Evolutionary conservation across 2,888 invertebrate species (phyloP), one percentile per base, ranked within the genome.

Genomic region (Nysson spinosus): DNA sequence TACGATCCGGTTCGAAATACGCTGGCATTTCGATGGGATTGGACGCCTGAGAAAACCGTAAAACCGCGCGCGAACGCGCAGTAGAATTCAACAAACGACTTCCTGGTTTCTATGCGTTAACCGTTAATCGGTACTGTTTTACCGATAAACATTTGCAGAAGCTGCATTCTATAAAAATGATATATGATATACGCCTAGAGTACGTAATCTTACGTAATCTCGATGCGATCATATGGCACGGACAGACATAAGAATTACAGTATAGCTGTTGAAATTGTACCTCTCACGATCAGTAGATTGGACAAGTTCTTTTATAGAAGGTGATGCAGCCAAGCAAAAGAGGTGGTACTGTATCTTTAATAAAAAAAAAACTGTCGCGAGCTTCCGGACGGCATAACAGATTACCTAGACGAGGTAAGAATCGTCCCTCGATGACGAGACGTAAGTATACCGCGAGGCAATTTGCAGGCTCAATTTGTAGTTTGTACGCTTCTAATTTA

Each of bases 401-500:
- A 42, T 55, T 52, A 42, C 37, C 24, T 26, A 32, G 35, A 35
- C 30, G 32, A 34, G 49, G 28, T 46, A n/a, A 9, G 30, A 40
- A 37, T n/a, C 11, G 14, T 44, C 50, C 19, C 43, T 37, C 51
- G 44, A 51, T 42, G 52, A 16, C 46, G 39, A 17, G 42, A 43
- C 55, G 30, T 58, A 72, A 72, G 63, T 69, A 74, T 62, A 72
- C 79, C 73, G 71, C 78, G 73, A 78, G 64, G 82, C 78, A 83
- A 83, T 83, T 83, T 83, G 70, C 80, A 61, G 74, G 71, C 77
- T 80, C 83, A 81, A 83, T 83, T 82, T 82, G 79, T 58, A 78
- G 73, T 78, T 78, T 78, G 79, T 77, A 75, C 77, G 78, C 79
- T 79, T 81, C 83, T 82, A 83, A 83, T 83, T 83, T 82, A 79